These are phyloP conservation scores for Barbus barbus DNA, from an alignment of 2,113 vertebrate genomes.

Conservation along the genomic window DNA sequence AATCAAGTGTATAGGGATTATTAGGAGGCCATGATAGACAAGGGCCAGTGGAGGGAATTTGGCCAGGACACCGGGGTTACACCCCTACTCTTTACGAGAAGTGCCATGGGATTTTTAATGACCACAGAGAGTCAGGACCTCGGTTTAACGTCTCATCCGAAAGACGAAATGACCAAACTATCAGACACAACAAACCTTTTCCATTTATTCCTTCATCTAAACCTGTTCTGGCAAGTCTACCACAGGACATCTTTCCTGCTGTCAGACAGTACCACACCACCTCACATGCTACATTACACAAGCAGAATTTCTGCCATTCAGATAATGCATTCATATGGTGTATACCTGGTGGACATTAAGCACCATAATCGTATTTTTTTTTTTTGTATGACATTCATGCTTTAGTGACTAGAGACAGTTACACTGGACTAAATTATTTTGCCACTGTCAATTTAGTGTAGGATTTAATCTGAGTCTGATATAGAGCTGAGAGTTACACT, in stretches of 20 bases:
- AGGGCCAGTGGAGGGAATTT: too few relatives aligned
- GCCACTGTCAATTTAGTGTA: too few relatives aligned
- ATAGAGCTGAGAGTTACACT: too few relatives aligned
- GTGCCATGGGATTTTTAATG: too few relatives aligned
- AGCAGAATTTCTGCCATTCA: neutral
- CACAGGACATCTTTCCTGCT: neutral
- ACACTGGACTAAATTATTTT: neutral
- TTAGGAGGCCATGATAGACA: too few relatives aligned
- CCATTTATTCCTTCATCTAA: neutral
- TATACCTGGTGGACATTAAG: neutral
- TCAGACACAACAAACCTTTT: neutral
- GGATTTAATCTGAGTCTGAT: too few relatives aligned
- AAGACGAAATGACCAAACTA: neutral
- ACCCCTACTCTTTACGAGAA: too few relatives aligned
- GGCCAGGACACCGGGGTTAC: too few relatives aligned
- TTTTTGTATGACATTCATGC: neutral
- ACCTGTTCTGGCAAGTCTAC: constrained; percentile 1
- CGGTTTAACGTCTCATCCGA: too few relatives aligned
- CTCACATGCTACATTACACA: neutral
- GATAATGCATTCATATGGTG: neutral
- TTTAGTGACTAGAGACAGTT: neutral
- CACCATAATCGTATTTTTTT: neutral
- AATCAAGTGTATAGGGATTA: too few relatives aligned
- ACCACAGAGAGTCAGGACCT: too few relatives aligned
- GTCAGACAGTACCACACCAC: neutral